Evolutionary conservation across 2,888 invertebrate species (phyloP).

Genomic region (Eulithis prunata): DNA sequence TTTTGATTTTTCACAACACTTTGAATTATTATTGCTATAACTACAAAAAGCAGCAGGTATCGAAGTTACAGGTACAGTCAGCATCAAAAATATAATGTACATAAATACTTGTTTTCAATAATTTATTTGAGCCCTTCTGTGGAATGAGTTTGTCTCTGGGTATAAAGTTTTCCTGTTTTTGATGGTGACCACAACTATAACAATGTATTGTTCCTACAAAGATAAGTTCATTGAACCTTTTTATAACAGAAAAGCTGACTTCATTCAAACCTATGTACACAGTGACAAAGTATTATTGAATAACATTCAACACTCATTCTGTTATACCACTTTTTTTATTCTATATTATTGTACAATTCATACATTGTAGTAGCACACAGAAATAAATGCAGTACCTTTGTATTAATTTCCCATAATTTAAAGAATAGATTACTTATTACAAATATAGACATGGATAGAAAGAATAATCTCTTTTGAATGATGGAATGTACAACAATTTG

Average conservation of each 20-base stretch:
- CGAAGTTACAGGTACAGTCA: slow-evolving; percentile 3
- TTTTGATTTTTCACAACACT: slow-evolving; percentile 33
- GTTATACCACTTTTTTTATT: not conserved
- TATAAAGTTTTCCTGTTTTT: not conserved
- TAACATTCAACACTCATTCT: not conserved
- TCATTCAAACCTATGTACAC: not conserved
- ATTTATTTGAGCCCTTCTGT: slow-evolving; percentile 16
- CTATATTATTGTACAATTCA: not conserved
- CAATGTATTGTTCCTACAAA: not conserved
- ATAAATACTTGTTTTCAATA: not conserved
- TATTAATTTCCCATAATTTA: slow-evolving; percentile 6
- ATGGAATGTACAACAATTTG: slow-evolving; percentile 26
- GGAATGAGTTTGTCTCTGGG: not conserved
- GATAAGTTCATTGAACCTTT: not conserved
- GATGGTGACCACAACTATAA: slow-evolving; percentile 5
- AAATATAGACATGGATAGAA: not conserved
- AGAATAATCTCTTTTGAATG: slow-evolving; percentile 15
- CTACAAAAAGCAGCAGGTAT: not conserved
- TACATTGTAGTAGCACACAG: not conserved
- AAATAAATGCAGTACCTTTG: slow-evolving; percentile 1
- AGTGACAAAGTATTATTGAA: not conserved
- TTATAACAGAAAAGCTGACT: not conserved
- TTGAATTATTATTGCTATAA: slow-evolving; percentile 10
- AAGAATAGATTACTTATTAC: not conserved
- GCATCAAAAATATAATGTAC: not conserved